Evolutionary conservation across 2,113 vertebrate species (phyloP).

Genomic region (Trachemys scripta): DNA sequence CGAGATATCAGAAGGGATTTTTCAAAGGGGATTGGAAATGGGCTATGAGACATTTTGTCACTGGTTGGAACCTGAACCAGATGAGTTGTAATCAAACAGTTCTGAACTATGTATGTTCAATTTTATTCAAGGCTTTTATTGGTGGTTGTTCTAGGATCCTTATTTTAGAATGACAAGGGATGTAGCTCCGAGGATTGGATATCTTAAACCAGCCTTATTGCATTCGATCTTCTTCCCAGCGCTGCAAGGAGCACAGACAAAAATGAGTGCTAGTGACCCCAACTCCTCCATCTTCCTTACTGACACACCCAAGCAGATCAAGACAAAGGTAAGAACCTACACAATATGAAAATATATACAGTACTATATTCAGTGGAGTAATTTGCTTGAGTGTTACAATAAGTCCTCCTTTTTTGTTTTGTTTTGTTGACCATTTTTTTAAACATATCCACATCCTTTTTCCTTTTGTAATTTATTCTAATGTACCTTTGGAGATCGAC

Average conservation of each 20-base stretch:
- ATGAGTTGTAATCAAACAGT: neutral
- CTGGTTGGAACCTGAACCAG: neutral
- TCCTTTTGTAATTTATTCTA: neutral
- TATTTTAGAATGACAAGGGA: constrained; percentile 99
- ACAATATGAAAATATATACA: neutral
- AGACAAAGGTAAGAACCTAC: constrained; percentile 88
- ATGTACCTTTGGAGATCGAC: neutral
- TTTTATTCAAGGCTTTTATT: neutral
- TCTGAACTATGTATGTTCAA: neutral
- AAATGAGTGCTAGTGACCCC: constrained; percentile 97
- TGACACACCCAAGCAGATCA: constrained; percentile 96
- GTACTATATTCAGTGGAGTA: neutral
- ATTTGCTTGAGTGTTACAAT: neutral
- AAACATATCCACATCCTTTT: neutral
- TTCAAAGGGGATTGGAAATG: neutral
- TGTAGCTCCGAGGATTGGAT: constrained; percentile 93
- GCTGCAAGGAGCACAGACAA: constrained; percentile 96
- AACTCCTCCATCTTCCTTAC: constrained; percentile 98
- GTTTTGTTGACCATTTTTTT: neutral
- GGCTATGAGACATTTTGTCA: neutral
- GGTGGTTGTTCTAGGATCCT: constrained; percentile 85
- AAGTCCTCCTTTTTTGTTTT: neutral
- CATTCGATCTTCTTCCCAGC: constrained; percentile 98
- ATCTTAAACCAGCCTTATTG: constrained; percentile 92
- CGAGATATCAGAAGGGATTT: neutral